Conservation (phyloP, 2,113 vertebrate genomes). For the Pardalotus punctatus region DNA sequence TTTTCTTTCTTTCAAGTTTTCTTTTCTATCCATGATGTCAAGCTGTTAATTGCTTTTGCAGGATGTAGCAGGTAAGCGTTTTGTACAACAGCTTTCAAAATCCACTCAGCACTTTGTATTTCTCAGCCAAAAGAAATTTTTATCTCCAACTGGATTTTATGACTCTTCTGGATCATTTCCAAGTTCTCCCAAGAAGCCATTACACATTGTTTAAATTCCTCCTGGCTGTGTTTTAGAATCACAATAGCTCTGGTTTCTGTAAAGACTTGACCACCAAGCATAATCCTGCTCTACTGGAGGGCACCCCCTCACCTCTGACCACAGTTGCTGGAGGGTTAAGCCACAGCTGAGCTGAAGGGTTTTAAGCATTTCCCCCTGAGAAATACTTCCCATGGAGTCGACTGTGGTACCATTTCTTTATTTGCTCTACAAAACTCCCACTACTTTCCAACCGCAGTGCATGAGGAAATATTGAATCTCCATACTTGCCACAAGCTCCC, state of each 20-base stretch:
- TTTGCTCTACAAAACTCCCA: not conserved
- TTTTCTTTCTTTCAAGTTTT: not conserved
- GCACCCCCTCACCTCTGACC: not conserved
- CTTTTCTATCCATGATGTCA: not conserved
- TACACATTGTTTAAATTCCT: not conserved
- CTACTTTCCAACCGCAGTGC: not conserved
- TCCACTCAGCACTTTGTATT: not conserved
- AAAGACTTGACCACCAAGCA: not conserved
- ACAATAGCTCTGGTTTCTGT: not conserved
- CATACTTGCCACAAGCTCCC: not conserved
- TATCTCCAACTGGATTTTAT: not conserved
- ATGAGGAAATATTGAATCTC: accelerated
- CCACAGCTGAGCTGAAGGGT: accelerated
- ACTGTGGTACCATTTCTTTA: not conserved
- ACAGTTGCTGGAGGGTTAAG: accelerated
- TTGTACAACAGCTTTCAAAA: not conserved
- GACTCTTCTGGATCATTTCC: not conserved
- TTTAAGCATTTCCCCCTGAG: not conserved
- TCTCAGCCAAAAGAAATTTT: not conserved
- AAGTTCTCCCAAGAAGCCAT: not conserved
- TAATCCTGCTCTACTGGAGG: not conserved
- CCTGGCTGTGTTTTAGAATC: not conserved
- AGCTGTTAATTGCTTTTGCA: not conserved
- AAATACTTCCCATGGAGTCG: not conserved
- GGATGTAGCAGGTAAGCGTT: not conserved